Evolutionary conservation across 2,797 vertebrate species (phyloP).

Genomic region (Tadarida brasiliensis): DNA sequence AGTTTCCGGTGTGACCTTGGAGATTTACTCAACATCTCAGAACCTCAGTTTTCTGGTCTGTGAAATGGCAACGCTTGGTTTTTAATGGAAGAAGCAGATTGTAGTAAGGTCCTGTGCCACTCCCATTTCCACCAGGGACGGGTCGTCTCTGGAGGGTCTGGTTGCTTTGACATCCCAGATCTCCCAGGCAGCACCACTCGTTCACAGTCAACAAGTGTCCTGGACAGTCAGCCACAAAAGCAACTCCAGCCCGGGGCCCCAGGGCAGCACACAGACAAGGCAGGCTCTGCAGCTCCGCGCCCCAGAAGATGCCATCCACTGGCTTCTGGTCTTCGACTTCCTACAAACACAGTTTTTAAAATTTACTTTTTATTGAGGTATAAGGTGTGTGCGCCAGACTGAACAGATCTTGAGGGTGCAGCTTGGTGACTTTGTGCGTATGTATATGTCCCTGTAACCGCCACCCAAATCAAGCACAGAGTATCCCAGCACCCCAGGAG

Average conservation of each 20-base stretch:
- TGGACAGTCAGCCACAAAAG: not conserved
- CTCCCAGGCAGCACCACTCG: not conserved
- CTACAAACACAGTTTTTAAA: not conserved
- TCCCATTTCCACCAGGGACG: not conserved
- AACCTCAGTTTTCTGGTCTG: not conserved
- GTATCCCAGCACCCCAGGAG: not conserved
- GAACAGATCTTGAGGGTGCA: not conserved
- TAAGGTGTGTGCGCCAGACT: not conserved
- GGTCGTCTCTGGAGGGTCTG: not conserved
- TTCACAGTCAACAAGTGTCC: not conserved
- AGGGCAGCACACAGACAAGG: not conserved
- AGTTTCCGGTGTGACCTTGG: slow-evolving; percentile 60
- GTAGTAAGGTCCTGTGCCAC: not conserved
- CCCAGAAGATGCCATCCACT: not conserved
- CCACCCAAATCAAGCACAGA: not conserved
- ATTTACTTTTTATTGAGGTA: not conserved
- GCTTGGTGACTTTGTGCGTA: not conserved
- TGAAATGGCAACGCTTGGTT: not conserved
- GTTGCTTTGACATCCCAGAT: not conserved
- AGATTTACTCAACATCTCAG: not conserved
- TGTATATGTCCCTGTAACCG: fast-evolving
- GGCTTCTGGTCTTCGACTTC: not conserved
- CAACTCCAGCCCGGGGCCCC: not conserved
- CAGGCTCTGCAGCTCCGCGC: not conserved
- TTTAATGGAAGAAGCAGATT: not conserved